These are phyloP conservation scores for Tetrapedia diversipes DNA, from an alignment of 2,888 invertebrate genomes.

Conservation along the genomic window DNA sequence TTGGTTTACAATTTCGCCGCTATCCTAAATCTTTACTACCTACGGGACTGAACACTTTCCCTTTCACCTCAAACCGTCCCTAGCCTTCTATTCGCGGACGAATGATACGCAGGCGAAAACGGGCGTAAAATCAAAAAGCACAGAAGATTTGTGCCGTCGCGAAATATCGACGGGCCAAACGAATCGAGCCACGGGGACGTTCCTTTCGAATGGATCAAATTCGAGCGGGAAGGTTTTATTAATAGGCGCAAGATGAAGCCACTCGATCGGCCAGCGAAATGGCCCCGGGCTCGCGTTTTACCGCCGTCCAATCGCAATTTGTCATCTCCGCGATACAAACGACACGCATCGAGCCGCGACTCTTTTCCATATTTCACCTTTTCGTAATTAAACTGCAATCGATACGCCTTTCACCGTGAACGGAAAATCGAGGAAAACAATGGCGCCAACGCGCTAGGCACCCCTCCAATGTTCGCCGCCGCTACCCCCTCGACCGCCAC, in stretches of 20 bases:
- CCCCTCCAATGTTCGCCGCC: too few relatives aligned
- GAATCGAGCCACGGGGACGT: background rate
- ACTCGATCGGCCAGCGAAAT: constrained; percentile 33
- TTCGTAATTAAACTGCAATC: constrained; percentile 57
- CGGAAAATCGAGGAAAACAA: constrained; percentile 41
- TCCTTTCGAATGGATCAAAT: constrained; percentile 34
- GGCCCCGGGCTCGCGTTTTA: constrained; percentile 15
- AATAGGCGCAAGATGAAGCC: constrained; percentile 52
- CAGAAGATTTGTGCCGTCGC: background rate
- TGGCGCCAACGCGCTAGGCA: constrained; percentile 9
- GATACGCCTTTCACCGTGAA: constrained; percentile 48
- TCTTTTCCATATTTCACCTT: constrained; percentile 57
- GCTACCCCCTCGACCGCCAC: background rate
- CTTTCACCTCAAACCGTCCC: too few relatives aligned
- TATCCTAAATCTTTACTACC: too few relatives aligned
- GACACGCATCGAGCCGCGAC: constrained; percentile 21
- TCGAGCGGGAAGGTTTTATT: constrained; percentile 38
- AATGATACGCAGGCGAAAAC: too few relatives aligned
- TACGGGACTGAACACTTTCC: too few relatives aligned
- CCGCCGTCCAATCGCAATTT: constrained; percentile 45
- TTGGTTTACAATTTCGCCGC: too few relatives aligned
- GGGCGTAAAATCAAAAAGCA: too few relatives aligned
- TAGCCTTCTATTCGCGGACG: too few relatives aligned
- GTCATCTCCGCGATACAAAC: constrained; percentile 40
- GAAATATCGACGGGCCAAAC: constrained; percentile 27